Evolutionary conservation across 1,140 invertebrate species (phyloP).

Genomic region (Dreissena polymorpha): DNA sequence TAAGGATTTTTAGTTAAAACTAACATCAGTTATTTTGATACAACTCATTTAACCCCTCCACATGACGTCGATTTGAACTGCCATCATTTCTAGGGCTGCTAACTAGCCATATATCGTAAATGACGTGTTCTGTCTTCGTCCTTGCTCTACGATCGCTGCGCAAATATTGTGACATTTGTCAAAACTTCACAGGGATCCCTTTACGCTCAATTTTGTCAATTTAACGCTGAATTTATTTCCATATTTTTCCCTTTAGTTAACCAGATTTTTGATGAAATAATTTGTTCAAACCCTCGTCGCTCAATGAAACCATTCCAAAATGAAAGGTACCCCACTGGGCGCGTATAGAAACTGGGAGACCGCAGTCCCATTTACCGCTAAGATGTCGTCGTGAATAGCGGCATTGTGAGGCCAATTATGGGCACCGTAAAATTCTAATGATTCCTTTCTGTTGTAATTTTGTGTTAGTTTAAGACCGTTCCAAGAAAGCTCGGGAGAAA

Average conservation of each 20-base stretch:
- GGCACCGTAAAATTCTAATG: constrained; percentile 55
- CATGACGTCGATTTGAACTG: no score
- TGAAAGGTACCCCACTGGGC: constrained; percentile 25
- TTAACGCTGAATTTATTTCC: constrained; percentile 51
- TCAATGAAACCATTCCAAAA: constrained; percentile 25
- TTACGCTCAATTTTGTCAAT: constrained; percentile 48
- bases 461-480: constrained; percentile 57
- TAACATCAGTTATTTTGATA: no score
- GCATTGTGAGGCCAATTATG: constrained; percentile 25
- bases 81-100: no score
- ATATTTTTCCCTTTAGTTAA: constrained; percentile 53
- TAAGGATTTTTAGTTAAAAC: no score
- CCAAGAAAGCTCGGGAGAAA: constrained; percentile 50
- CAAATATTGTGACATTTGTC: constrained; percentile 25
- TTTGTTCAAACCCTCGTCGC: constrained; percentile 28
- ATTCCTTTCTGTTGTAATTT: constrained; percentile 66
- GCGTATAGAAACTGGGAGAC: background rate
- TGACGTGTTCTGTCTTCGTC: no score
- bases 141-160: no score
- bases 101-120: no score
- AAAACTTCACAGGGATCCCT: constrained; percentile 16
- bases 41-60: no score
- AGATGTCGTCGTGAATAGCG: background rate
- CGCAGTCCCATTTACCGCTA: background rate
- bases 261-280: constrained; percentile 52